Percentiles rank a stretch among this genome's conserved stretches.
These are phyloP conservation scores for Telmatochromis sp. DNA, from an alignment of 2,113 vertebrate genomes.

Conservation along the genomic window DNA sequence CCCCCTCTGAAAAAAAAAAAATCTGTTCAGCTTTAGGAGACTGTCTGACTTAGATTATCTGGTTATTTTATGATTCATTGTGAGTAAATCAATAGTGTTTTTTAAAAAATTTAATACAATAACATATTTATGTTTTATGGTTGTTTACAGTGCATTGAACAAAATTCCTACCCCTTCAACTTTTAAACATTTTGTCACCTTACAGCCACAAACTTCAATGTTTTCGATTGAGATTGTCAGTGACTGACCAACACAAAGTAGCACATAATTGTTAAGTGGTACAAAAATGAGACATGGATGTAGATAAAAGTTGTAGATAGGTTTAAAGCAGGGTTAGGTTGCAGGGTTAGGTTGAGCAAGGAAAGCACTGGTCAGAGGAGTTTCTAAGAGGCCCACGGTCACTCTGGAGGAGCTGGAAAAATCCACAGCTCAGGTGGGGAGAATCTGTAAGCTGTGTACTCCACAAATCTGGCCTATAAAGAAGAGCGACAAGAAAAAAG, in stretches of 20 bases:
- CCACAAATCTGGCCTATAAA: accelerated
- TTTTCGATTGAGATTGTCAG: not conserved
- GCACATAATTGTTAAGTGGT: not conserved
- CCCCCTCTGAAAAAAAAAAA: not conserved
- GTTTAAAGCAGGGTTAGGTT: not conserved
- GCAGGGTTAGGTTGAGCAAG: not conserved
- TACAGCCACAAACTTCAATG: not conserved
- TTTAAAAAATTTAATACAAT: not conserved
- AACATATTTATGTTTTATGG: not conserved
- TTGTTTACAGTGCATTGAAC: not conserved
- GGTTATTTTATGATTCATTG: not conserved
- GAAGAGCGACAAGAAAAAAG: accelerated
- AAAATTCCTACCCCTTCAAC: not conserved
- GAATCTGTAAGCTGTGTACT: not conserved
- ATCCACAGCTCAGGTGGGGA: too few species aligned
- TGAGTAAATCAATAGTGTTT: not conserved
- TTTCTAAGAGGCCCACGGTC: too few species aligned
- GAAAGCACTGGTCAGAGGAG: too few species aligned
- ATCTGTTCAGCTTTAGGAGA: not conserved
- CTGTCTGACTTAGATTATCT: not conserved
- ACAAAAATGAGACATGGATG: accelerated
- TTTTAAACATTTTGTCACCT: not conserved
- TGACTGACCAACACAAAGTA: not conserved
- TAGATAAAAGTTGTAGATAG: not conserved
- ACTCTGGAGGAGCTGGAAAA: too few species aligned